A percentile compares a stretch with the other conserved stretches of the same genome.
Evolutionary conservation across 2,888 invertebrate species (phyloP).

Genomic region (Orgyia antiqua): DNA sequence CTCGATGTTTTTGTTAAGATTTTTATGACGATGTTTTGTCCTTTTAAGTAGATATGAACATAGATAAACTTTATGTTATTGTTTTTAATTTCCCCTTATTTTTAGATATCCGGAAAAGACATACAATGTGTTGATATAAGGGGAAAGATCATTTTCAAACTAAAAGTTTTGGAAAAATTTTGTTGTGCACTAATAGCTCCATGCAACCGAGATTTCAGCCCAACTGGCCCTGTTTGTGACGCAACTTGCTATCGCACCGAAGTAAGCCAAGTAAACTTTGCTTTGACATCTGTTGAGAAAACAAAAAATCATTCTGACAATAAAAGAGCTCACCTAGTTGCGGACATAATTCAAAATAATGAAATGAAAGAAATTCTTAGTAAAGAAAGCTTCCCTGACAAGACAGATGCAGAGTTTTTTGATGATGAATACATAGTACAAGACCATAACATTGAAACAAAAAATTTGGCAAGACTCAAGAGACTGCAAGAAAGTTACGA

Average conservation of each 20-base stretch:
- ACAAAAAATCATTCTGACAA: conserved; percentile 36
- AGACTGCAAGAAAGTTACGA: conserved; percentile 58
- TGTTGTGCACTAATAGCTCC: conserved; percentile 60
- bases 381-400: conserved; percentile 35
- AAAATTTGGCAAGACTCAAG: conserved; percentile 57
- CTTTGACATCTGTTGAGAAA: conserved; percentile 41
- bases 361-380: conserved; percentile 65
- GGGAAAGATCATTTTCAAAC: conserved; percentile 63
- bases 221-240: conserved; percentile 12
- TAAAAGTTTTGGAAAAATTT: conserved; percentile 67
- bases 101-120: conserved; percentile 59
- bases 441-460: conserved; percentile 43
- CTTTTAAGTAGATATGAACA: too few relatives aligned
- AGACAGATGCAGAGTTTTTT: conserved; percentile 27
- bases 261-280: conserved; percentile 42
- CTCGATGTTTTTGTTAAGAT: too few relatives aligned
- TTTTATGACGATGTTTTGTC: too few relatives aligned
- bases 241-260: conserved; percentile 55
- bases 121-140: conserved; percentile 55
- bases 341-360: conserved; percentile 63
- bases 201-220: conserved; percentile 43
- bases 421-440: conserved; percentile 33
- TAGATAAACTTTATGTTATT: too few relatives aligned
- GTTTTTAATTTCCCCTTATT: background rate
- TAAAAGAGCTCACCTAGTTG: conserved; percentile 61